Conservation (phyloP, 1,140 invertebrate genomes). For the Micrasema minimum region DNA sequence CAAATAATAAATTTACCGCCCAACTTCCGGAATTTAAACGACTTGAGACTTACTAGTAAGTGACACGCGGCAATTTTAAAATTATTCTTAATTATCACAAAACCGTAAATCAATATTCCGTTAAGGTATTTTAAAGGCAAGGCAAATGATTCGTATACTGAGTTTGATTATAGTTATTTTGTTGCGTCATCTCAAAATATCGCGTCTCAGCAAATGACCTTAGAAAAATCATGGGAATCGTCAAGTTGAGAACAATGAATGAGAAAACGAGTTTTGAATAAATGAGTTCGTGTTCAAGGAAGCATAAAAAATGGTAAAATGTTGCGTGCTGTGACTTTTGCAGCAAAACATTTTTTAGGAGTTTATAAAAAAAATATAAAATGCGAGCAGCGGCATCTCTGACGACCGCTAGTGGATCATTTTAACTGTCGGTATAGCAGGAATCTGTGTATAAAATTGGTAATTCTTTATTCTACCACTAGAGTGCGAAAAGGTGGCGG, state of each 20-base stretch:
- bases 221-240: constrained; percentile 38
- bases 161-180: not conserved
- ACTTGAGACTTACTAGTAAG: not conserved
- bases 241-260: constrained; percentile 28
- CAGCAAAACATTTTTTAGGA: not conserved
- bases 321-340: not conserved
- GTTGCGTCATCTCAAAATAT: constrained; percentile 26
- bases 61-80: not conserved
- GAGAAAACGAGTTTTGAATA: constrained; percentile 43
- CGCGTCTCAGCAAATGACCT: constrained; percentile 34
- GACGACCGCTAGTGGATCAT: no score
- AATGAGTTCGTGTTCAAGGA: constrained; percentile 32
- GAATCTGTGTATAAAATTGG: not conserved
- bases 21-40: constrained; percentile 22
- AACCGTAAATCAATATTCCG: not conserved
- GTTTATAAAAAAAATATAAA: no score
- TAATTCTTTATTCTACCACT: not conserved
- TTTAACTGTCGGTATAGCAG: not conserved
- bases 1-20: not conserved
- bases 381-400: no score
- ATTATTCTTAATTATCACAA: not conserved
- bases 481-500: constrained; percentile 17
- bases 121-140: not conserved
- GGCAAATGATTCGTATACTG: not conserved
- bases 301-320: constrained; percentile 28